Base-by-base conservation (phyloP, 1,140 invertebrate genomes). In the Palaemon carinicauda region DNA sequence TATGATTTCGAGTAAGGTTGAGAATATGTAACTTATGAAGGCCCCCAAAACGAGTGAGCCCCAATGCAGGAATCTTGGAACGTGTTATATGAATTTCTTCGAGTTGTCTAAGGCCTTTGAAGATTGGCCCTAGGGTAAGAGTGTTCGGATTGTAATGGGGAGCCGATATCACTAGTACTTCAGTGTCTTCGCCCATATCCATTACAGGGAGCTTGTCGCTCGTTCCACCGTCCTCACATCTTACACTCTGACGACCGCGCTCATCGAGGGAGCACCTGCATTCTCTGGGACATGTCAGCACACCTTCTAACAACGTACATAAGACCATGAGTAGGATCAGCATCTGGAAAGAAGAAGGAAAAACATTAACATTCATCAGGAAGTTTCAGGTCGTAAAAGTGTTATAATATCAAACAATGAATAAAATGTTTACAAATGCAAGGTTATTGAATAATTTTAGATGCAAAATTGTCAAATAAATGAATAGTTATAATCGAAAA, bases 41-140 rank as follows among this genome's bases (percentile, higher is more conserved):
- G 2, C 95, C 95, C n/a, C 93, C 94, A 96, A 91, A 97, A 96
- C 15, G 95, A 95, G 90, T 95, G 94, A 82, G 94, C 93, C 0
- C 96, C 82, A 97, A 95, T 17, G 95, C 95, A 0, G 96, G 95
- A 7, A 97, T 92, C 90, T 95, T 95, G 1, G 95, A 96, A 83
- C 94, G 93, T 1, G 94, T 94, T 54, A 97, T 96, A 89, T 94
- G 94, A 1, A 97, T 91, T 91, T 96, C 95, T 91, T 95, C 94
- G 33, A 97, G 92, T 74, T 94, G 92, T 56, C 91, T 92, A 90
- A 96, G 95, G 78, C 93, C 92, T 17, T 93, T 92, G 91, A 95
- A 95, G 60, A 95, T 94, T 41, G 95, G 94, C 1, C 95, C 95
- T 84, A 96, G 95, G 1, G 94, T 95, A 14, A 96, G 92, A 65